Evolutionary conservation across 2,797 vertebrate species (phyloP).

Genomic region (Cyprinella venusta): DNA sequence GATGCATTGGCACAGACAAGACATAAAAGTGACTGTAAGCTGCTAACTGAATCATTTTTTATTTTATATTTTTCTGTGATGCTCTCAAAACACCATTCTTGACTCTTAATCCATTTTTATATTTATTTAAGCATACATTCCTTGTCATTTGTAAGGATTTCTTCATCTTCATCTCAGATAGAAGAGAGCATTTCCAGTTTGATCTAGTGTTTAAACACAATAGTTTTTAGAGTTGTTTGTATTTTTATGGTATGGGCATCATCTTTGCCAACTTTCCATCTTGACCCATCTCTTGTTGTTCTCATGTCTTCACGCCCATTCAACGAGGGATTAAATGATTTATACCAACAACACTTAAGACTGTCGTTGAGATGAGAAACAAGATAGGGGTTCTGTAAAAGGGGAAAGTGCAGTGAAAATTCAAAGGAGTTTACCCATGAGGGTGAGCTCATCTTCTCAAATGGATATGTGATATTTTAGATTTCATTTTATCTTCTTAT

Average conservation of each 20-base stretch:
- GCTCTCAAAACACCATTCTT: not conserved
- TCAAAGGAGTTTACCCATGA: constrained; percentile 68
- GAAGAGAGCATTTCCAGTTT: not conserved
- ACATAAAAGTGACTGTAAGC: not conserved
- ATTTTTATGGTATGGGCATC: not conserved
- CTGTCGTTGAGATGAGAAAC: constrained; percentile 46
- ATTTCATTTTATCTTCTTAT: constrained; percentile 71
- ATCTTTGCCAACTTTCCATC: not conserved
- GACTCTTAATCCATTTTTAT: not conserved
- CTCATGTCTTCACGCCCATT: not conserved
- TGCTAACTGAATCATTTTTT: not conserved
- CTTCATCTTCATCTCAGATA: not conserved
- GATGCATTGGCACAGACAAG: not conserved
- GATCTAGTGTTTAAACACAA: not conserved
- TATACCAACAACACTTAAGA: constrained; percentile 57
- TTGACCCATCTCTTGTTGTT: not conserved
- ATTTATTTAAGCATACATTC: not conserved
- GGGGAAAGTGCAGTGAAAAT: constrained; percentile 62
- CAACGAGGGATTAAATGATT: constrained; percentile 17
- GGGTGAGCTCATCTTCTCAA: constrained; percentile 70
- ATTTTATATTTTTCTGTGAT: not conserved
- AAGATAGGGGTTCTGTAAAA: constrained; percentile 54
- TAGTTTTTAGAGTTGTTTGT: not conserved
- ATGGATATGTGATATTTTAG: constrained; percentile 67
- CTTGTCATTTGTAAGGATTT: not conserved